Percentiles rank a stretch among this genome's conserved stretches.
Evolutionary conservation across 2,888 invertebrate species (phyloP).

Genomic region (Dicycla oo): DNA sequence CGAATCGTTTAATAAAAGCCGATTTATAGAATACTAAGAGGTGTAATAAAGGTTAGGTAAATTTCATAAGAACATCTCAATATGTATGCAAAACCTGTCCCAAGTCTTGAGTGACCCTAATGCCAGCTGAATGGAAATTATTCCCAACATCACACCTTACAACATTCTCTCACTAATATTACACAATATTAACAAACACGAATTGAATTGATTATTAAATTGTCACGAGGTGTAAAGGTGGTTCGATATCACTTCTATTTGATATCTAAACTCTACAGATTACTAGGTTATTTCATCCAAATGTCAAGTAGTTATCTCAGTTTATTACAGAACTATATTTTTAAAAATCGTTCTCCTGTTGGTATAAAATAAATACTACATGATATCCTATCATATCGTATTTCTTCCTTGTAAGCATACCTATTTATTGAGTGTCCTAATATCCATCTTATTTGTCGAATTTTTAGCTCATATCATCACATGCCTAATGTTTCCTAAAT

Average conservation of each 20-base stretch:
- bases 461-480: background rate
- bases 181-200: slow-evolving; percentile 34
- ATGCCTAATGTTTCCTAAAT: background rate
- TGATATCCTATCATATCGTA: background rate
- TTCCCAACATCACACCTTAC: slow-evolving; percentile 44
- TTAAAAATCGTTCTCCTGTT: background rate
- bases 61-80: slow-evolving; percentile 42
- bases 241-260: slow-evolving; percentile 2
- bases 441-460: background rate
- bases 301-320: slow-evolving; percentile 8
- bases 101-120: slow-evolving; percentile 40
- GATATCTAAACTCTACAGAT: background rate
- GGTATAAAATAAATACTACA: background rate
- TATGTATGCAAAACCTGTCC: slow-evolving; percentile 53
- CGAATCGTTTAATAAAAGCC: background rate
- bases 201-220: slow-evolving; percentile 19
- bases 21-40: background rate
- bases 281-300: background rate
- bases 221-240: background rate
- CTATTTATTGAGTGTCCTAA: background rate
- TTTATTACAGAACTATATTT: background rate
- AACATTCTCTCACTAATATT: slow-evolving; percentile 42
- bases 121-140: slow-evolving; percentile 55
- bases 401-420: background rate
- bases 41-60: slow-evolving; percentile 29